Base-by-base conservation (phyloP, 2,888 invertebrate genomes). In the Dolichopus griseipennis region DNA sequence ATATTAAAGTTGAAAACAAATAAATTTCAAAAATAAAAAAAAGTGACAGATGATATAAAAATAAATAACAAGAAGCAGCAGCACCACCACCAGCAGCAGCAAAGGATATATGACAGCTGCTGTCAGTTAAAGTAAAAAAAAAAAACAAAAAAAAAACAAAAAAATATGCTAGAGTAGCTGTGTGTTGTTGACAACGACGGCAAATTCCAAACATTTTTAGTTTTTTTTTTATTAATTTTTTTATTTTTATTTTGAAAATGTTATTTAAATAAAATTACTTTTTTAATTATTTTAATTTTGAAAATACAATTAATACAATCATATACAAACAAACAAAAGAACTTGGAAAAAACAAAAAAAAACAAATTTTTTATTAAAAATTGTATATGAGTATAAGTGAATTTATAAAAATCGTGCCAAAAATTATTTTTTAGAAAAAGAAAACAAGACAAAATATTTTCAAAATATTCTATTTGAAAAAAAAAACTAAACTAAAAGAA, bases 91-190 rank as follows among this genome's bases (percentile, higher is more conserved):
- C 12, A 52, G 66, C 66, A 68, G 52, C 66, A 71, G 68, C 65
- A 69, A 69, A 69, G 71, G 69, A 69, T 71, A 69, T 65, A 68
- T 71, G 71, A 71, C 71, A 68, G 68, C 69, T 66, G 68, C 67
- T 68, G 69, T 69, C 69, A 68, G 61, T 69, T 64, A 52, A 65
- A 52, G 6, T 5, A 52, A 52, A 21, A 27, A 2, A 12, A 27
- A 18, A 61, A 27, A 65, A 65, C 41, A 52, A 21, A 27, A 2
- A 15, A 27, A 18, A 61, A 27, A 65, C 52, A 43, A 15, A 43
- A 65, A 65, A 18, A 52, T 9, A 61, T 43, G 43, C 20, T 37
- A 37, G 7, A 64, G 12, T 18, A 65, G 63, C 63, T 27, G 27
- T 27, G 27, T 27, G 27, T 21, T 63, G 22, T 33, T 63, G 15